Evolutionary conservation across 2,888 invertebrate genomes (phyloP).

Genomic region (Ophonus ardosiacus): DNA sequence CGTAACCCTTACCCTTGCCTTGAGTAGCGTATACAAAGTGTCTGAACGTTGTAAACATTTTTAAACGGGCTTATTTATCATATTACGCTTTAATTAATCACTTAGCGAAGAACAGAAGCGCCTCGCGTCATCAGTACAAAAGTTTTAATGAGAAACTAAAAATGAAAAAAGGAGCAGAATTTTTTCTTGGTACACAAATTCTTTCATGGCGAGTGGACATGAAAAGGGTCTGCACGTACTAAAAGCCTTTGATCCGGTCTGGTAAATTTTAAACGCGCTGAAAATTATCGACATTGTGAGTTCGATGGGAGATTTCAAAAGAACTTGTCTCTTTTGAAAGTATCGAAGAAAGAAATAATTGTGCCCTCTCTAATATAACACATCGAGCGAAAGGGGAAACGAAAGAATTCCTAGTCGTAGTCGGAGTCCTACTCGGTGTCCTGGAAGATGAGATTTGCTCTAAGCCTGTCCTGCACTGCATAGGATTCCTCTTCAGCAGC

Average conservation of each 20-base stretch:
- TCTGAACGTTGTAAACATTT: conserved; percentile 35
- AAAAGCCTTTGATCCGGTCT: conserved; percentile 61
- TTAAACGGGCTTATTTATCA: conserved; percentile 50
- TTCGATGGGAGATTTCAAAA: conserved; percentile 59
- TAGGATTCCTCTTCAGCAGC: conserved; percentile 4
- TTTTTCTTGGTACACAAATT: conserved; percentile 59
- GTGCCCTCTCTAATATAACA: conserved; percentile 43
- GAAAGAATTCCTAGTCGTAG: background rate
- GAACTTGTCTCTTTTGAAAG: conserved; percentile 53
- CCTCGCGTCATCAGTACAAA: conserved; percentile 53
- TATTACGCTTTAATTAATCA: conserved; percentile 55
- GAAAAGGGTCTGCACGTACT: conserved; percentile 55
- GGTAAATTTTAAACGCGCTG: conserved; percentile 61
- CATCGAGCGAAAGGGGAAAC: conserved; percentile 32
- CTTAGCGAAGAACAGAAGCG: conserved; percentile 43
- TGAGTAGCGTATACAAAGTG: conserved; percentile 8
- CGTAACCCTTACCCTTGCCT: background rate
- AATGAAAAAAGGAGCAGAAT: conserved; percentile 48
- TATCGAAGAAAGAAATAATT: conserved; percentile 61
- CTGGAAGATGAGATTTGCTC: conserved; percentile 8
- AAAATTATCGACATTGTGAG: conserved; percentile 62
- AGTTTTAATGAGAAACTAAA: conserved; percentile 61
- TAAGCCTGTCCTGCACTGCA: conserved; percentile 13
- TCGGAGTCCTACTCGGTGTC: conserved; percentile 6
- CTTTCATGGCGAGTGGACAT: conserved; percentile 62